phyloP scores from a whole-genome alignment of 2,797 vertebrate species.

The Uromys caudimaculatus region DNA sequence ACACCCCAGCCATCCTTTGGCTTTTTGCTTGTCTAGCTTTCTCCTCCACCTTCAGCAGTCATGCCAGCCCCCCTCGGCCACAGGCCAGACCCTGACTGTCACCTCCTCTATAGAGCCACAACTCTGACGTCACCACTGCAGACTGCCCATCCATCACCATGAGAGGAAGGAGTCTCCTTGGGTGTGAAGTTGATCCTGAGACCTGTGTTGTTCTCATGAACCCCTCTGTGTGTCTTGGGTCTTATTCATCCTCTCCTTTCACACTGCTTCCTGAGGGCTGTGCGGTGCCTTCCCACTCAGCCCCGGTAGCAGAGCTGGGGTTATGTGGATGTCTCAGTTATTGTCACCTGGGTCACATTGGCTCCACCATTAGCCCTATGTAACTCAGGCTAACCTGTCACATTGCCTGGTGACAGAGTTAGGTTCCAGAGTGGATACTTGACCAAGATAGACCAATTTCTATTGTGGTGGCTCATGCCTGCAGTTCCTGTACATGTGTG shows the following conservation, averaged over 20 bases:
- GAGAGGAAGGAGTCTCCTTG: not conserved
- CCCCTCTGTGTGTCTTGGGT: not conserved
- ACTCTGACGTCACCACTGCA: not conserved
- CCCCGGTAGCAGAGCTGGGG: not conserved
- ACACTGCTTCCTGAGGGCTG: not conserved
- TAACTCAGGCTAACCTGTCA: not conserved
- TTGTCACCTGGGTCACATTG: not conserved
- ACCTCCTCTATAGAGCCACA: not conserved
- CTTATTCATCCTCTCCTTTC: not conserved
- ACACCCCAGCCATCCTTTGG: not conserved
- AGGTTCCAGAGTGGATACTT: not conserved
- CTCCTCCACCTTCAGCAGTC: not conserved
- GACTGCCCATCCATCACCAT: not conserved
- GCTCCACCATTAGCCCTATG: not conserved
- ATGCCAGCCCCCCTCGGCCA: not conserved
- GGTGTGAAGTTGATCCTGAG: not conserved
- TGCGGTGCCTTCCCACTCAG: not conserved
- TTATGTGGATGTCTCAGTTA: not conserved
- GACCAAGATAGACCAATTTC: not conserved
- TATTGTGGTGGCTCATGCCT: not conserved
- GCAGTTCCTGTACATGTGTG: not conserved
- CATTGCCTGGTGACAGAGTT: not conserved
- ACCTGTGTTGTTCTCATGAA: not conserved
- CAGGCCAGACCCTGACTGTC: not conserved
- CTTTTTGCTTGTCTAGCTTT: not conserved